These are phyloP conservation scores for Acanthaster planci DNA, from an alignment of 35 echinoderm and acorn worm species.

Conservation along the genomic window DNA sequence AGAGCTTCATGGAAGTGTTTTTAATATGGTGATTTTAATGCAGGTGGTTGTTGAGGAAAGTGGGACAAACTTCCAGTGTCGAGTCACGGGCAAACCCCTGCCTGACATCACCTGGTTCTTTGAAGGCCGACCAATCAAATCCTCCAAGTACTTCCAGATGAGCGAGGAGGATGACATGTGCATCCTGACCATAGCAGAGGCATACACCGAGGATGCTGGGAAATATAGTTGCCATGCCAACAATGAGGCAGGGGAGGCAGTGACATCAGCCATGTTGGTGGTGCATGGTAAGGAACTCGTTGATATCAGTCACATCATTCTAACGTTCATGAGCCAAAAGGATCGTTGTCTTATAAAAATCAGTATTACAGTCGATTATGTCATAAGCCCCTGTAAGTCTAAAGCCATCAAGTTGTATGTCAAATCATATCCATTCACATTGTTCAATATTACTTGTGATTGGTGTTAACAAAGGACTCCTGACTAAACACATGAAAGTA, in stretches of 20 bases:
- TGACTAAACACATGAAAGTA: too few relatives aligned
- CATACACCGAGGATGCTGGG: slow-evolving; percentile 80
- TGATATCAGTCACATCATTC: not conserved
- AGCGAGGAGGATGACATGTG: slow-evolving; percentile 56
- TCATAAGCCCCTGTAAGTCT: too few relatives aligned
- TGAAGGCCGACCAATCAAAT: slow-evolving; percentile 35
- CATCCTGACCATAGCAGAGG: slow-evolving; percentile 69
- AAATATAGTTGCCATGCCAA: slow-evolving; percentile 69
- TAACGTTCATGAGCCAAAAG: too few relatives aligned
- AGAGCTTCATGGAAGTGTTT: too few relatives aligned
- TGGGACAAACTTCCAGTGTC: slow-evolving; percentile 60
- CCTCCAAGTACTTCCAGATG: slow-evolving; percentile 49
- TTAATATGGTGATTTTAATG: too few relatives aligned
- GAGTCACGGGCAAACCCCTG: slow-evolving; percentile 61
- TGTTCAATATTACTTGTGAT: too few relatives aligned
- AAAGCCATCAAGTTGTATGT: too few relatives aligned
- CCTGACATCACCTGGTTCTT: slow-evolving; percentile 78
- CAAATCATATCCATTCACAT: too few relatives aligned
- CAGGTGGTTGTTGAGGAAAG: slow-evolving; percentile 70
- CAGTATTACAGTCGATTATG: too few relatives aligned
- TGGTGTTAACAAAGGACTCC: too few relatives aligned
- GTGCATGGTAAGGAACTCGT: slow-evolving; percentile 55
- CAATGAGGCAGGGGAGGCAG: slow-evolving; percentile 59
- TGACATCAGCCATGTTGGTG: slow-evolving; percentile 48
- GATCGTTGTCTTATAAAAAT: too few relatives aligned